phyloP scores from a whole-genome alignment of 2,888 invertebrate species.

The Drosophila eohydei region DNA sequence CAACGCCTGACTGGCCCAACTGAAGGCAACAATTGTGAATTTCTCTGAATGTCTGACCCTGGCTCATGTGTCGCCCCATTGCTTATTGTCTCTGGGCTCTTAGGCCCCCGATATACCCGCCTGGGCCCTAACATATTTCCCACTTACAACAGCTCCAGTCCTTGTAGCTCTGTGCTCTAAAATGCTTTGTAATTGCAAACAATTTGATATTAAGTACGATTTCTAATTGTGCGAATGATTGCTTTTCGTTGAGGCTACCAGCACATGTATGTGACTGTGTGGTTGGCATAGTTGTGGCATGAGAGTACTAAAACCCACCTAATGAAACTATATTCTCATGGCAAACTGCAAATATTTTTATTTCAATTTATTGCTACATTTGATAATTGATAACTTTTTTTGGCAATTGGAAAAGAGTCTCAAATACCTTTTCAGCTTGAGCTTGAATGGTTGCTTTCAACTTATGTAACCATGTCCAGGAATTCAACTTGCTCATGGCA shows the following conservation, averaged over 20 bases:
- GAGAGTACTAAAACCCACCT: conserved; percentile 17
- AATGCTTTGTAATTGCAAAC: conserved; percentile 76
- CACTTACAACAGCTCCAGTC: conserved; percentile 13
- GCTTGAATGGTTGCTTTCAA: background rate
- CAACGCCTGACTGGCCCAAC: conserved; percentile 35
- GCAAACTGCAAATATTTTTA: conserved; percentile 27
- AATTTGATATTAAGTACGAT: conserved; percentile 78
- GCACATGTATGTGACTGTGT: conserved; percentile 10
- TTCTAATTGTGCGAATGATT: conserved; percentile 77
- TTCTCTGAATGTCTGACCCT: conserved; percentile 41
- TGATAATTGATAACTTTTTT: conserved; percentile 25
- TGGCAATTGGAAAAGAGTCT: conserved; percentile 7
- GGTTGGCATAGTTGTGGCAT: conserved; percentile 6
- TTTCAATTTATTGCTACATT: conserved; percentile 24
- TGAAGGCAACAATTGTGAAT: conserved; percentile 54
- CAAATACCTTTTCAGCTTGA: background rate
- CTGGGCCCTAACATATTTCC: background rate
- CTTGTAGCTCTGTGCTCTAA: conserved; percentile 41
- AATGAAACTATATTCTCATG: conserved; percentile 9
- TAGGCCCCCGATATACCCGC: background rate
- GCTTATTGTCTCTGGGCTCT: conserved; percentile 31
- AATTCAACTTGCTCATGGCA: background rate
- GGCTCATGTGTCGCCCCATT: conserved; percentile 51
- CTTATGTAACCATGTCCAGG: background rate
- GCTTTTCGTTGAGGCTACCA: conserved; percentile 57